These are phyloP conservation scores for Aphelenchoides fujianensis DNA, from an alignment of 1,140 invertebrate genomes.

Conservation along the genomic window DNA sequence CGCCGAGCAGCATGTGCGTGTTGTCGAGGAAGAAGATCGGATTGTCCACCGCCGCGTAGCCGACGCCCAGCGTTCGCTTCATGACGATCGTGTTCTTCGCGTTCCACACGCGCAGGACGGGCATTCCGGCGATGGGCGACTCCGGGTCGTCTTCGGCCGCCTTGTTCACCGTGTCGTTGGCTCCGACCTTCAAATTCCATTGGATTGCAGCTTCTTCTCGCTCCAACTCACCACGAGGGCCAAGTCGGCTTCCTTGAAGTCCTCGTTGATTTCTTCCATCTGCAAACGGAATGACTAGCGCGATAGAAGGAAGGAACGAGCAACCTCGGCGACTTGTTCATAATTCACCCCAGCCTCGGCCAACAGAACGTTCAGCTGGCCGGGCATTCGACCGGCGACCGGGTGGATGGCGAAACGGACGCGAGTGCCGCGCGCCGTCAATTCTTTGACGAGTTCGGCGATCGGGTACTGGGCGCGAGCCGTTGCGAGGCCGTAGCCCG, in stretches of 20 bases:
- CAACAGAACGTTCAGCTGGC: conserved; percentile 82
- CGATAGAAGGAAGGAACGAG: no score
- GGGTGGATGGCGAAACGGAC: conserved; percentile 86
- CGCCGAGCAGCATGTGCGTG: conserved; percentile 82
- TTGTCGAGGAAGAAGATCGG: conserved; percentile 87
- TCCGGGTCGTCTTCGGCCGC: conserved; percentile 85
- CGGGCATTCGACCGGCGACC: conserved; percentile 76
- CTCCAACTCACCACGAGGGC: conserved; percentile 74
- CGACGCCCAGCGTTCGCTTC: conserved; percentile 82
- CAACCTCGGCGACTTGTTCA: conserved; percentile 83
- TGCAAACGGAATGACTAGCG: no score
- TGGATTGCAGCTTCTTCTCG: not conserved
- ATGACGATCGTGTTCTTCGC: conserved; percentile 80
- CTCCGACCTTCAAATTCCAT: conserved; percentile 66
- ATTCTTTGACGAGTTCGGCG: conserved; percentile 75
- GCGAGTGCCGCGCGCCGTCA: conserved; percentile 75
- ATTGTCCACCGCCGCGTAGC: conserved; percentile 82
- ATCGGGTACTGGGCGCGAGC: conserved; percentile 89
- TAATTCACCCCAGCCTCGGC: conserved; percentile 88
- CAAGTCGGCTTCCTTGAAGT: conserved; percentile 78
- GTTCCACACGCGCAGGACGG: conserved; percentile 81
- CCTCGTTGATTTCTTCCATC: conserved; percentile 89
- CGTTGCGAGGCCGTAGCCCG: conserved; percentile 83
- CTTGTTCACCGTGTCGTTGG: conserved; percentile 87
- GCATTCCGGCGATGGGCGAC: conserved; percentile 87